Conservation (phyloP, 1,140 invertebrate genomes). For the Sinonovacula constricta region DNA sequence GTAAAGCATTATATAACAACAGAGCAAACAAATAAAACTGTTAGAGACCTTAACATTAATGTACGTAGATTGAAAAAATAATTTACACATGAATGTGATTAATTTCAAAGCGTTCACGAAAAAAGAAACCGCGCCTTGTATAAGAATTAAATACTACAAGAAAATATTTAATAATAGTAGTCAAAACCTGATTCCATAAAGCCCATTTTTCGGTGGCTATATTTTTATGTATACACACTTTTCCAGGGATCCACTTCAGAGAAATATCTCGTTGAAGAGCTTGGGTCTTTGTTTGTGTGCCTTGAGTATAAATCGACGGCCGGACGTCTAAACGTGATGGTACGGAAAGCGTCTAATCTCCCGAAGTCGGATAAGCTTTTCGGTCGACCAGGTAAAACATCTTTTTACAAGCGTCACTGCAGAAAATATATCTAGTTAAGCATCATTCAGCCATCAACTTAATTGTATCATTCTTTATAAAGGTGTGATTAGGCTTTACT, state of each 20-base stretch:
- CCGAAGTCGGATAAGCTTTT: constrained; percentile 54
- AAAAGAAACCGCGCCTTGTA: too few species aligned
- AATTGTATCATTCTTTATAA: background rate
- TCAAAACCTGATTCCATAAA: too few species aligned
- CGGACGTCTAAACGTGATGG: constrained; percentile 53
- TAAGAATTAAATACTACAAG: too few species aligned
- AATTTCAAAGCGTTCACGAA: too few species aligned
- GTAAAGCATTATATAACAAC: too few species aligned
- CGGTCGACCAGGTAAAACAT: constrained; percentile 50
- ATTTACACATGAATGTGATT: too few species aligned
- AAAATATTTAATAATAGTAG: too few species aligned
- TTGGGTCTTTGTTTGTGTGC: constrained; percentile 54
- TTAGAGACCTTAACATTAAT: too few species aligned
- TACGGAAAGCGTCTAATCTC: constrained; percentile 47
- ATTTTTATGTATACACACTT: background rate
- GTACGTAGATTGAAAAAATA: too few species aligned
- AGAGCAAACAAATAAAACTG: too few species aligned
- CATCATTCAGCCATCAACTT: background rate
- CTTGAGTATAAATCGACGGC: constrained; percentile 49
- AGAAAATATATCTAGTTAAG: background rate
- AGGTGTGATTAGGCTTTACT: background rate
- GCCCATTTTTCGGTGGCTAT: too few species aligned
- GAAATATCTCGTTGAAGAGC: constrained; percentile 45
- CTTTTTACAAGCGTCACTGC: background rate
- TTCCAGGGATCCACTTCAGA: constrained; percentile 25